Evolutionary conservation across 2,888 invertebrate species (phyloP), one percentile per base, ranked within the genome.

Genomic region (Euzetes globulus): DNA sequence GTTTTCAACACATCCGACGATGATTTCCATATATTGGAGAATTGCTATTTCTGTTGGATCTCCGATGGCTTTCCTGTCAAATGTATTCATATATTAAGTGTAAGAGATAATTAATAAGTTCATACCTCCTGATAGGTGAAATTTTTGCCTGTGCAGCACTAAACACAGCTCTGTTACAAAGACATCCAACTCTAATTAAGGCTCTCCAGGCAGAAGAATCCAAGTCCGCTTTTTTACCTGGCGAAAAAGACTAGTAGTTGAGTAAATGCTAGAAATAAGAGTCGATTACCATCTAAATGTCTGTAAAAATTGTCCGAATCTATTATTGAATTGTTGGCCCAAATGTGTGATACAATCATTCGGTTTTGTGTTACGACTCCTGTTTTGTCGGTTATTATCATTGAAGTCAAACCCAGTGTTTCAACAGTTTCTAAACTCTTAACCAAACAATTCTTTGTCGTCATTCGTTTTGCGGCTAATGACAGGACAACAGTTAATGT

Each of bases 381-480:
- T 0, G 90, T 90, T 83, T 91, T 91, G 80, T 90, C 90, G 0
- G 90, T 90, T 82, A 90, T 91, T 79, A 91, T 91, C 73, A 88
- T 88, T 0, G 85, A 85, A 33, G 85, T 86, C 11, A 85, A 85
- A 11, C 85, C 85, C 13, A 86, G 81, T 4, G 85, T 85, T 79
- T 86, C 85, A 25, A 86, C 85, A 74, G 85, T 85, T 78, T 84
- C 84, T 78, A 84, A 79, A 82, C 90, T 89, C 83, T 90, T 90
- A 6, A 90, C 89, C 60, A 91, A 82, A 80, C 91, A 91, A 81
- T 91, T 91, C 83, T 90, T 90, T 55, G 85, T 85, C 11, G 91
- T 90, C 90, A 90, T 90, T 80, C 88, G 85, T 79, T 85, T 78
- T 85, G 80, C 75, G 1, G 75, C 63, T 22, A 75, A 47, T 11